Evolutionary conservation across 2,888 invertebrate genomes (phyloP).

Genomic region (Meiosimyza platycephala): DNA sequence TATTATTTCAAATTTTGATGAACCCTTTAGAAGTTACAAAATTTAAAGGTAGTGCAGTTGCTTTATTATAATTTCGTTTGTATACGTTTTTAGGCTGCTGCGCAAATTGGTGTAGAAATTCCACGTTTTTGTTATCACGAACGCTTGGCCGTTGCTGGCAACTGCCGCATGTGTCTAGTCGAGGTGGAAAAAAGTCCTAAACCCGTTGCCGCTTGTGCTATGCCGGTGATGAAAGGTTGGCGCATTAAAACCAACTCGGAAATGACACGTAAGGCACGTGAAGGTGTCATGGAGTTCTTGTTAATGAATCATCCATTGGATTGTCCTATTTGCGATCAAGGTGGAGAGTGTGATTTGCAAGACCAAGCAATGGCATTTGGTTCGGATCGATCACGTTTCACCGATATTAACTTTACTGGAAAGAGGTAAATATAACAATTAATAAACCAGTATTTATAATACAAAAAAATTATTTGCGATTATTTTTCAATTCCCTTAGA

Average conservation of each 20-base stretch:
- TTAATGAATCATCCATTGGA: slow-evolving; percentile 98
- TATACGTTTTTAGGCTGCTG: slow-evolving; percentile 80
- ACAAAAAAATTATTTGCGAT: neutral
- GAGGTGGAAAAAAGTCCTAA: slow-evolving; percentile 99
- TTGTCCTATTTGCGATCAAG: slow-evolving; percentile 99
- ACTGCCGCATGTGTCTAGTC: slow-evolving; percentile 99
- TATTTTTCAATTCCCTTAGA: slow-evolving; percentile 67
- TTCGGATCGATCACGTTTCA: slow-evolving; percentile 91
- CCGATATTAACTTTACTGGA: slow-evolving; percentile 90
- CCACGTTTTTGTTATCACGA: slow-evolving; percentile 99
- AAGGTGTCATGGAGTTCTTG: slow-evolving; percentile 98
- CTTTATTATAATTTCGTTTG: neutral
- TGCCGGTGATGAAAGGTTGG: slow-evolving; percentile 99
- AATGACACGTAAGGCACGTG: slow-evolving; percentile 81
- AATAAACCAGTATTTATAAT: neutral
- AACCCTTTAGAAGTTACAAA: too few species aligned
- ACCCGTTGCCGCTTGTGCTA: slow-evolving; percentile 98
- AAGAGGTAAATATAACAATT: slow-evolving; percentile 74
- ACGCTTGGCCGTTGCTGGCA: slow-evolving; percentile 96
- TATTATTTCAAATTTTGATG: too few species aligned
- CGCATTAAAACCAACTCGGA: slow-evolving; percentile 97
- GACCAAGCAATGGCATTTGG: slow-evolving; percentile 99
- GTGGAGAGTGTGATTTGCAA: slow-evolving; percentile 92
- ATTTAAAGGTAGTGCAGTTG: too few species aligned
- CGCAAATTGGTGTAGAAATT: slow-evolving; percentile 95